Evolutionary conservation across 2,888 invertebrate genomes (phyloP).

Genomic region (Erpobdella octoculata): DNA sequence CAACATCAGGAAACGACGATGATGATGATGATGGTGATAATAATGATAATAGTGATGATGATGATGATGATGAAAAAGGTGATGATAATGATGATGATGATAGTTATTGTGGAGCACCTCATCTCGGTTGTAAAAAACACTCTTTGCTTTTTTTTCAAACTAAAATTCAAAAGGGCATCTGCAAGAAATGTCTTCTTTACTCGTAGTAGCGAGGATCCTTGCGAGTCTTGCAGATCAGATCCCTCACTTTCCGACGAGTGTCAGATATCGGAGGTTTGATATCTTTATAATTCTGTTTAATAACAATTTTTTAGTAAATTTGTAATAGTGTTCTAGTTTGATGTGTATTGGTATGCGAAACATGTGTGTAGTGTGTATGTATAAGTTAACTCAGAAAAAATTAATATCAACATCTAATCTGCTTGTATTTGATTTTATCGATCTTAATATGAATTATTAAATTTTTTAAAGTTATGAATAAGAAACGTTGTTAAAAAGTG

Average conservation of each 20-base stretch:
- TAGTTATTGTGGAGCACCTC: too few species aligned
- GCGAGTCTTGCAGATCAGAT: slow-evolving; percentile 25
- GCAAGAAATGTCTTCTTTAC: background rate
- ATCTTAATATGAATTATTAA: too few species aligned
- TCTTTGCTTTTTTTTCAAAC: too few species aligned
- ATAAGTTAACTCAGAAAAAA: too few species aligned
- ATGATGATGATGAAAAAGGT: background rate
- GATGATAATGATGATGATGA: slow-evolving; percentile 8
- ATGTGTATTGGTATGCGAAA: background rate
- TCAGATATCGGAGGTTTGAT: slow-evolving; percentile 22
- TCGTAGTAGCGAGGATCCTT: slow-evolving; percentile 20
- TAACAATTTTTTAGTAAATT: background rate
- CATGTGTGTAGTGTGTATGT: background rate
- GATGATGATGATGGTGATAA: background rate
- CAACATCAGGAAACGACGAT: too few species aligned
- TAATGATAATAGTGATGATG: background rate
- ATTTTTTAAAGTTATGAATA: too few species aligned
- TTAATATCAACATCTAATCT: too few species aligned
- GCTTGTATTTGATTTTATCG: too few species aligned
- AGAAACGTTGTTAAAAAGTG: background rate
- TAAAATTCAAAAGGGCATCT: too few species aligned
- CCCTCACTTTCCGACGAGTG: slow-evolving; percentile 24
- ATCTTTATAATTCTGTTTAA: slow-evolving; percentile 15
- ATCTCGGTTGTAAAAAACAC: too few species aligned
- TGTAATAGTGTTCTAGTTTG: background rate